Evolutionary conservation across 2,888 invertebrate species (phyloP), one percentile per base, ranked within the genome.

Genomic region (Campoplex capitator): DNA sequence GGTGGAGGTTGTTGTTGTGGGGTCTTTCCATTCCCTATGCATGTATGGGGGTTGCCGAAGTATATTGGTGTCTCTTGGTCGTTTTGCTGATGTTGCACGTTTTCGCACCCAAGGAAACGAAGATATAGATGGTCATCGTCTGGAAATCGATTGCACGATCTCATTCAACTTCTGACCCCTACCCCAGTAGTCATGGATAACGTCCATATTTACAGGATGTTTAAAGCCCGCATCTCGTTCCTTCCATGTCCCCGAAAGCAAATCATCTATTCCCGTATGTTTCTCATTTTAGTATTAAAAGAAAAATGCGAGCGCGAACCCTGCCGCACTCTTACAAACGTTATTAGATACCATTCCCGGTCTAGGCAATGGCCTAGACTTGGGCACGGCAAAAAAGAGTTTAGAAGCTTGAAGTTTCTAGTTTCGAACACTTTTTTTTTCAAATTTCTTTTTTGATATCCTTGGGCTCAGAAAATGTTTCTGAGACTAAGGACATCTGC

Each of bases 141-240:
- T 78, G 77, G 70, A 82, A 73, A 67, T 89, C 91, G 92, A 93
- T 92, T 92, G 91, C 90, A 89, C 90, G 84, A 73, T 74, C 73
- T 83, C 54, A 23, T 58, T 58, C 56, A 70, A 13, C 32, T 73
- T 28, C 13, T n/a, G 76, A 54, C 75, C 45, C 73, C 56, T 38
- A 18, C 23, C 54, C 75, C 65, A 45, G 48, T 23, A 23, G 32
- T 62, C 71, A 8, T 65, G 65, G 28, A 65, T 65, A 90, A 89
- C 86, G 89, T 89, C 74, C 89, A 58, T 58, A 93, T 92, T 93
- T 91, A 91, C 90, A 91, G 90, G 91, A 90, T 92, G 90, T 91
- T 93, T 91, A 92, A 91, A 89, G 58, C 92, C 93, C 92, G 92
- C 93, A 93, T 92, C 88, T 81, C 51, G 76, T 65, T 83, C 51